Base-by-base conservation (phyloP, 2,797 vertebrate genomes). In the Odontamblyopus lacepedii region DNA sequence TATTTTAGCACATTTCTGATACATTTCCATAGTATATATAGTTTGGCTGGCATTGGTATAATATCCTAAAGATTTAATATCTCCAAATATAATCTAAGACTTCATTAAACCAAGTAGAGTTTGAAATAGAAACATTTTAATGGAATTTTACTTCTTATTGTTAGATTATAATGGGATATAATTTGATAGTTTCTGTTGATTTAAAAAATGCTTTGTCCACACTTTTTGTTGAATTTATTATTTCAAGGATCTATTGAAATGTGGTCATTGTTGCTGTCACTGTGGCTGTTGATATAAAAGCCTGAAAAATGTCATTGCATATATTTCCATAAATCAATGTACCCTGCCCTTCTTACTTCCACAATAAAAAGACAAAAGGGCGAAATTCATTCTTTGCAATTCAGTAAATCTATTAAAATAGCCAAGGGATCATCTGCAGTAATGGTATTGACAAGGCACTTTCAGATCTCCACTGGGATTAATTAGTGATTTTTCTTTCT, bases 311-410 rank as follows among this genome's bases (percentile, higher is more conserved):
- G 84, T 88, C 82, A 85, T 72, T 66, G 18, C 79, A 75, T 74
- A 32, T 59, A 85, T 92, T 87, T 89, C 64, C 88, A 88, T 87
- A 85, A 87, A 88, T 91, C 85, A 88, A 83, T 87, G 80, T 79
- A n/a, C 0, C 61, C 50, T 53, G 66, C 66, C 68, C n/a, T 15
- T 32, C 19, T 67, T 59, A 59, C 77, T 83, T 74, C 56, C 57
- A 73, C 66, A 73, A 76, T 69, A 59, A 73, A 77, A 74, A 80
- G 69, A 83, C 72, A 85, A 87, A 80, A 59, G 66, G 66, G 77
- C 73, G 50, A 12, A 70, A 78, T 60, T 71, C 71, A 78, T 77
- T 67, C 72, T 79, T 78, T 57, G 69, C 77, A 76, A 81, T 83
- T 75, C 50, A 56, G 53, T 41, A 60, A 60, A 77, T 74, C 63